phyloP scores from a whole-genome alignment of 2,113 vertebrate species.

The Polypterus senegalus region DNA sequence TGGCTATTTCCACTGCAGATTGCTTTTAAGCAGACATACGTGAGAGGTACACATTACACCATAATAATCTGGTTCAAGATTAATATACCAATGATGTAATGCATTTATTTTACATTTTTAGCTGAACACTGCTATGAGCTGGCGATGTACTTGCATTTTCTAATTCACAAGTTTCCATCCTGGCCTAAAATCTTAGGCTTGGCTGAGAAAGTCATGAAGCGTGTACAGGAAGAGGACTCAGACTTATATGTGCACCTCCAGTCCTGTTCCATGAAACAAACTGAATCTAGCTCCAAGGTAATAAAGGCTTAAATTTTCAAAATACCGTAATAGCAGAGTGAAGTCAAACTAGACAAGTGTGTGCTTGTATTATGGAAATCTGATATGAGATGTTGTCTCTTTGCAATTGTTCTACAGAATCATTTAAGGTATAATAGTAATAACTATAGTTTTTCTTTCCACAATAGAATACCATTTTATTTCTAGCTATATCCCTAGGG shows the following conservation, averaged over 20 bases:
- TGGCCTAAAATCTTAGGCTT: slow-evolving; percentile 20
- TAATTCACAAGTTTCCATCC: slow-evolving; percentile 23
- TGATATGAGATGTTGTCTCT: too few species aligned
- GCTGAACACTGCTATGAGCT: slow-evolving; percentile 28
- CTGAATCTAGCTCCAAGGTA: slow-evolving; percentile 19
- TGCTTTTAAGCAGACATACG: slow-evolving; percentile 16
- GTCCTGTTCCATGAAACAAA: slow-evolving; percentile 13
- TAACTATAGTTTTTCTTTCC: too few species aligned
- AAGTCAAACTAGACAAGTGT: background rate
- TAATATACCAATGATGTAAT: background rate
- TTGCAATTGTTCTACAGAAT: too few species aligned
- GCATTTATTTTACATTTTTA: slow-evolving; percentile 9
- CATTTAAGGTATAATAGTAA: too few species aligned
- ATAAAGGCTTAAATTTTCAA: background rate
- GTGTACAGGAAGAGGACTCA: slow-evolving; percentile 22
- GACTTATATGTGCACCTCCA: slow-evolving; percentile 23
- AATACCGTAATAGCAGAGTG: background rate
- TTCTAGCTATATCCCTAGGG: too few species aligned
- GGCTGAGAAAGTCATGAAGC: slow-evolving; percentile 23
- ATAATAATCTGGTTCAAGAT: background rate
- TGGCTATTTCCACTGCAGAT: slow-evolving; percentile 30
- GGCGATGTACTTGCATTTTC: slow-evolving; percentile 26
- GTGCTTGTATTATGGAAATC: too few species aligned
- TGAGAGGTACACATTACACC: slow-evolving; percentile 16
- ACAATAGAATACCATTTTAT: too few species aligned